Evolutionary conservation across 2,888 invertebrate species (phyloP).

Genomic region (Hypomecis atomaria): DNA sequence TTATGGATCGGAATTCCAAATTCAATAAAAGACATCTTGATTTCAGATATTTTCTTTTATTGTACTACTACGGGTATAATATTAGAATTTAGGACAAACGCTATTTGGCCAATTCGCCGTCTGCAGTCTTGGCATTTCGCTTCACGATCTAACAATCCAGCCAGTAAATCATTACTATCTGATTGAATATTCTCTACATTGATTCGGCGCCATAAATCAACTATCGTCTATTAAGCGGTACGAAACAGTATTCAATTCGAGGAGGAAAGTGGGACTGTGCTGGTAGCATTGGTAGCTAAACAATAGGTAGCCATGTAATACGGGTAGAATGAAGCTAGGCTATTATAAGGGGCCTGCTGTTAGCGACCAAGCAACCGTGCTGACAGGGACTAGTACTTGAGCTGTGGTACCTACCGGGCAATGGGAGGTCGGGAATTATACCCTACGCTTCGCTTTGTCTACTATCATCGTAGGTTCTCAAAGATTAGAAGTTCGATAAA

Average conservation of each 20-base stretch:
- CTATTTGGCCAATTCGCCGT: conserved; percentile 18
- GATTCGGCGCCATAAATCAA: conserved; percentile 35
- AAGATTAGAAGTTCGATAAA: conserved; percentile 43
- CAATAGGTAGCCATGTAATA: conserved; percentile 66
- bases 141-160: conserved; percentile 16
- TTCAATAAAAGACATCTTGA: too few species aligned
- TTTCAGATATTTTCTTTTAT: too few species aligned
- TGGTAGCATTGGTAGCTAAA: conserved; percentile 51
- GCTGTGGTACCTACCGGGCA: conserved; percentile 51
- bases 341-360: conserved; percentile 54
- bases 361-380: conserved; percentile 56
- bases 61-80: too few species aligned
- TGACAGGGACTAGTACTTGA: conserved; percentile 31
- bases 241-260: conserved; percentile 31
- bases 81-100: conserved; percentile 17
- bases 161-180: conserved; percentile 34
- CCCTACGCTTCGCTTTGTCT: conserved; percentile 48
- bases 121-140: conserved; percentile 24
- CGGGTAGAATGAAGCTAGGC: conserved; percentile 55
- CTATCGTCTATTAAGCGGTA: conserved; percentile 27
- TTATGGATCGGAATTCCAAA: too few species aligned
- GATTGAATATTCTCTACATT: conserved; percentile 34
- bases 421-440: conserved; percentile 54
- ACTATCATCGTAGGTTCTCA: conserved; percentile 49
- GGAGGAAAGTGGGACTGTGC: conserved; percentile 28